These are phyloP conservation scores for Pogoniulus pusillus DNA, from an alignment of 2,797 vertebrate species.

Conservation along the genomic window DNA sequence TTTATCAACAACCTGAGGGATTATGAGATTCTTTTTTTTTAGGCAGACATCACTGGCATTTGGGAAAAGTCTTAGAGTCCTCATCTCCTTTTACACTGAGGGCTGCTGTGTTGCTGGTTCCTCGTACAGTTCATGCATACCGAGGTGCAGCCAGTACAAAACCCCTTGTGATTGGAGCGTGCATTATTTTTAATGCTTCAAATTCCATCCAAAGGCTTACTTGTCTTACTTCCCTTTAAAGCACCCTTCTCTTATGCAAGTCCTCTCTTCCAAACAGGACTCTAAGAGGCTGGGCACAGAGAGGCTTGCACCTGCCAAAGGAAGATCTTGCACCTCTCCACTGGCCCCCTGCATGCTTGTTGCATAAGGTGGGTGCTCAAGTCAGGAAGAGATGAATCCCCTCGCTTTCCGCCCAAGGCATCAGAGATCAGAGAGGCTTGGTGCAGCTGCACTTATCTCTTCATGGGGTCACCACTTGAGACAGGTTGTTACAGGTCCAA, in stretches of 20 bases:
- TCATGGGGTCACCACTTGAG: too few species aligned
- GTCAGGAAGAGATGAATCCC: too few species aligned
- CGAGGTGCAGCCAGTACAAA: not conserved
- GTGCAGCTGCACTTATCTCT: too few species aligned
- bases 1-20: not conserved
- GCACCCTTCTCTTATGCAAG: not conserved
- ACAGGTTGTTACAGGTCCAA: too few species aligned
- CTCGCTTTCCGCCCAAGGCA: too few species aligned
- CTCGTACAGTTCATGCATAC: not conserved
- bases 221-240: not conserved
- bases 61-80: not conserved
- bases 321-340: not conserved
- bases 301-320: not conserved
- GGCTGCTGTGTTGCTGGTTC: not conserved
- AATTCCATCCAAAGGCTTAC: not conserved
- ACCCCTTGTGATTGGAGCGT: not conserved
- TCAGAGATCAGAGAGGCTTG: too few species aligned
- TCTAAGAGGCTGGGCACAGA: fast-evolving
- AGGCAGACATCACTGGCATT: not conserved
- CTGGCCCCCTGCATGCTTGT: fast-evolving
- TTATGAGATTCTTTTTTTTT: not conserved
- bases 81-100: not conserved
- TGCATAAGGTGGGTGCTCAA: too few species aligned
- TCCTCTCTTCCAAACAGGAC: not conserved
- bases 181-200: not conserved